phyloP scores from a whole-genome alignment of 2,888 invertebrate genomes.

The Cataglyphis rosenhaueri region DNA sequence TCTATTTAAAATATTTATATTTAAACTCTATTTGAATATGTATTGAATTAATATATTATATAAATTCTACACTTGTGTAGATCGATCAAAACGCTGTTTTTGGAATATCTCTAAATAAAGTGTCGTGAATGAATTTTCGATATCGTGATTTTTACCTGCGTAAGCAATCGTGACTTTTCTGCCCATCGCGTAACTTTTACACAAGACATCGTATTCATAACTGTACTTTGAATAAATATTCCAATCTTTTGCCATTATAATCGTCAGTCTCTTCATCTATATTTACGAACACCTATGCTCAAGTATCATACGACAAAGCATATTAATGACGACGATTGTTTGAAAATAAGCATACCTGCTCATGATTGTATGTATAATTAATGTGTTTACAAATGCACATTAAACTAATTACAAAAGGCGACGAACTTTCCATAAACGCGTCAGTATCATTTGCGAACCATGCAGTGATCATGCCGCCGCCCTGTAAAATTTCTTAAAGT shows the following conservation, averaged over 20 bases:
- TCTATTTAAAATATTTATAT: background rate
- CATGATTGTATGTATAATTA: slow-evolving; percentile 61
- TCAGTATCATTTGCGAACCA: slow-evolving; percentile 52
- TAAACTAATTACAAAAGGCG: slow-evolving; percentile 62
- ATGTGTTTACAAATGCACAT: slow-evolving; percentile 65
- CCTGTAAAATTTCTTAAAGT: slow-evolving; percentile 42
- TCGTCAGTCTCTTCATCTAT: slow-evolving; percentile 60
- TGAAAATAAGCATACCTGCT: slow-evolving; percentile 53
- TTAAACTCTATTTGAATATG: background rate
- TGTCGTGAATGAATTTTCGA: background rate
- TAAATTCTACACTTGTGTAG: too few species aligned
- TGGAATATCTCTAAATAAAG: background rate
- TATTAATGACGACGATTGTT: background rate
- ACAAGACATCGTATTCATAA: slow-evolving; percentile 52
- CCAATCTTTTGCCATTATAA: slow-evolving; percentile 65
- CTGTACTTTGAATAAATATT: slow-evolving; percentile 37
- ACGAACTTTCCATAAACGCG: slow-evolving; percentile 57
- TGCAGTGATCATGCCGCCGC: slow-evolving; percentile 60
- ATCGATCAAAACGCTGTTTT: background rate
- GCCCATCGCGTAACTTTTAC: slow-evolving; percentile 57
- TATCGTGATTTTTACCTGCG: slow-evolving; percentile 56
- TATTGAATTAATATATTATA: background rate
- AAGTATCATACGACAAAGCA: background rate
- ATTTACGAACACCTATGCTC: background rate
- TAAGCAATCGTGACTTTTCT: slow-evolving; percentile 53